phyloP scores from a whole-genome alignment of 2,797 vertebrate species.

The Semotilus atromaculatus region DNA sequence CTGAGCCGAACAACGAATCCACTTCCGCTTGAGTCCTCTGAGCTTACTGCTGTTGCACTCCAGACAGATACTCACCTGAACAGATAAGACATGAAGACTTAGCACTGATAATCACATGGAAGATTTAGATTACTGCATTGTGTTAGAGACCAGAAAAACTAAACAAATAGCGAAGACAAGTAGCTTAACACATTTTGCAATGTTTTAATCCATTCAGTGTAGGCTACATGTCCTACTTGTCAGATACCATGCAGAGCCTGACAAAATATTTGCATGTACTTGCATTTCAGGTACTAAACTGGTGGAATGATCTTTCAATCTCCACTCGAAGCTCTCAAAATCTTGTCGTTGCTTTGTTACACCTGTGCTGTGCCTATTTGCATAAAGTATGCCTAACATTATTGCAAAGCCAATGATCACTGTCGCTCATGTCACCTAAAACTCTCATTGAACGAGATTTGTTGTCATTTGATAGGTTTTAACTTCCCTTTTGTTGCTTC shows the following conservation, averaged over 20 bases:
- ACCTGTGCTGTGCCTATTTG: not conserved
- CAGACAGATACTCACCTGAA: conserved; percentile 97
- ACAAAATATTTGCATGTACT: not conserved
- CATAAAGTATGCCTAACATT: not conserved
- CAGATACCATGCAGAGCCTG: not conserved
- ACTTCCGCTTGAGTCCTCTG: conserved; percentile 94
- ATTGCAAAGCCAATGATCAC: not conserved
- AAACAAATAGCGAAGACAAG: not conserved
- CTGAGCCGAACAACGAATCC: conserved; percentile 98
- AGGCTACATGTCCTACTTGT: not conserved
- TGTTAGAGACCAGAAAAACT: not conserved
- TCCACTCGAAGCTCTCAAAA: not conserved
- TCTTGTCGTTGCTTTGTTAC: not conserved
- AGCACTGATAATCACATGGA: not conserved
- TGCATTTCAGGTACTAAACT: not conserved
- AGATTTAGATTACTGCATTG: not conserved
- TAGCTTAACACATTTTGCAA: not conserved
- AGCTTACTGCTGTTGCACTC: conserved; percentile 99
- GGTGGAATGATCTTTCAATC: not conserved
- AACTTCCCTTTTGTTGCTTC: not conserved
- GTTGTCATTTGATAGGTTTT: not conserved
- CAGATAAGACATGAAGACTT: not conserved
- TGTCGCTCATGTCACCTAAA: not conserved
- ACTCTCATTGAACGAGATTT: not conserved
- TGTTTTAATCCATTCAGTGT: not conserved